phyloP scores from a whole-genome alignment of 2,888 invertebrate species.

The Pyrgus malvae region DNA sequence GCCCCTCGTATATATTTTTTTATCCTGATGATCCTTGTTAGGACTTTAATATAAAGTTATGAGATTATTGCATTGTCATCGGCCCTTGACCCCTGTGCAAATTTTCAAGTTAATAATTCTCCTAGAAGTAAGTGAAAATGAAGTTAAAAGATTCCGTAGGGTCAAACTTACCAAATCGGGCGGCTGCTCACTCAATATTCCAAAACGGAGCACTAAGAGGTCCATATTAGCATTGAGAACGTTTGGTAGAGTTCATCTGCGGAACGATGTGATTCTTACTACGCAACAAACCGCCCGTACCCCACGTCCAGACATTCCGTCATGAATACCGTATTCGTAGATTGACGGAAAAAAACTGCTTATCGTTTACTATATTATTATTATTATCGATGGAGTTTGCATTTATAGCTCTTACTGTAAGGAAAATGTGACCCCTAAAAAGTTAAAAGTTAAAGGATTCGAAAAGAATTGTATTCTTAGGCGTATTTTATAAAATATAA shows the following conservation, averaged over 20 bases:
- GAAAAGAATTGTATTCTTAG: neutral
- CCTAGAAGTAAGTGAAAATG: no score
- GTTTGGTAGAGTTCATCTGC: neutral
- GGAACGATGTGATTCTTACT: no score
- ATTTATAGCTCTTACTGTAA: neutral
- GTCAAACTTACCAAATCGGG: no score
- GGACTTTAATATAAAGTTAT: no score
- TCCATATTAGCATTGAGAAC: neutral
- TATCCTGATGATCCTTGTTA: no score
- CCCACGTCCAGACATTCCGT: conserved; percentile 30
- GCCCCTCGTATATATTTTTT: no score
- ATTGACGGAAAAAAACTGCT: conserved; percentile 30
- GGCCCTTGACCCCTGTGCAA: no score
- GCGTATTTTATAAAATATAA: no score
- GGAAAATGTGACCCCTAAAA: neutral
- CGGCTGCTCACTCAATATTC: conserved; percentile 31
- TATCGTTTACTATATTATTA: conserved; percentile 8
- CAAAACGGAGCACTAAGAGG: conserved; percentile 26
- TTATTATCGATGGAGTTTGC: conserved; percentile 8
- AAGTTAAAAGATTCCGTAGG: no score
- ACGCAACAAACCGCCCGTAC: no score
- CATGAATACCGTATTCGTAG: conserved; percentile 38
- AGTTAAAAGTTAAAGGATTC: neutral
- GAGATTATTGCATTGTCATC: no score
- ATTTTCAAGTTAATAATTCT: no score